Evolutionary conservation across 2,113 vertebrate genomes (phyloP).

Genomic region (Tachysurus vachellii): DNA sequence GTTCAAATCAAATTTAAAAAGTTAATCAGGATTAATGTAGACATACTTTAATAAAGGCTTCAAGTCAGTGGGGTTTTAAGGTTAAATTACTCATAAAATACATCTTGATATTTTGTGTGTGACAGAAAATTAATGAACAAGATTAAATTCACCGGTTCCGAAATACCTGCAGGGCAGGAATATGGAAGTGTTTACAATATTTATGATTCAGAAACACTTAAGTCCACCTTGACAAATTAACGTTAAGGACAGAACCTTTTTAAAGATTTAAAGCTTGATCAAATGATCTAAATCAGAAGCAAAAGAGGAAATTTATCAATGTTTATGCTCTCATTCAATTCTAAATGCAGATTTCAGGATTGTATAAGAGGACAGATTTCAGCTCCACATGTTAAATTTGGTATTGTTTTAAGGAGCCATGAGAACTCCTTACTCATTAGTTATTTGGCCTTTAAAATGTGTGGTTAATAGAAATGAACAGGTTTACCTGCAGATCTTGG

Average conservation of each 20-base stretch:
- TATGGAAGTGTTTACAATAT: neutral
- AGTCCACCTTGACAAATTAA: neutral
- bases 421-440: constrained; percentile 5
- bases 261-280: constrained; percentile 2
- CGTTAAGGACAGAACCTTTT: constrained; percentile 9
- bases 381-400: neutral
- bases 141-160: neutral
- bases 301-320: neutral
- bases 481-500: neutral
- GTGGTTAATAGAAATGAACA: neutral
- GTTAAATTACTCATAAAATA: neutral
- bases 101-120: neutral
- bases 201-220: neutral
- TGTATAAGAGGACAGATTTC: neutral
- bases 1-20: neutral
- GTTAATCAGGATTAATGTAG: neutral
- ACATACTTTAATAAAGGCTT: neutral
- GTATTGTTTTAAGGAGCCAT: neutral
- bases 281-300: neutral
- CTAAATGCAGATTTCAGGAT: neutral
- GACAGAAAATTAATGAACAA: neutral
- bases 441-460: neutral
- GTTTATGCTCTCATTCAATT: neutral
- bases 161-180: neutral
- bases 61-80: neutral